Conservation (phyloP, 2,797 vertebrate species). For the Lophius americanus region DNA sequence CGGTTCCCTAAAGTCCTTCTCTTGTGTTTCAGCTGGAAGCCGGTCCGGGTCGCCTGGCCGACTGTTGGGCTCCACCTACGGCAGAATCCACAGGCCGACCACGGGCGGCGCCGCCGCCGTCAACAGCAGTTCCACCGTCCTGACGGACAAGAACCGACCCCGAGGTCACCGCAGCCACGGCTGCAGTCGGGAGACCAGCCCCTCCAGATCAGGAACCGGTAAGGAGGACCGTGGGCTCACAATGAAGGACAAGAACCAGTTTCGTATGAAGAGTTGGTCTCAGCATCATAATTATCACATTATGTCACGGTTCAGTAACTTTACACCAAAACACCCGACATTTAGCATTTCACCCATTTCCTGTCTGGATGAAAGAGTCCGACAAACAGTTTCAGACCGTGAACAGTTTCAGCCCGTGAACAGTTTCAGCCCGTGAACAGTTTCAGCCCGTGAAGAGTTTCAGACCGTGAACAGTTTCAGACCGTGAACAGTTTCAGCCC, state of each 20-base stretch:
- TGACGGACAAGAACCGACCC: conserved; percentile 81
- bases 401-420: no score
- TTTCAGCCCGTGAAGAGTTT: no score
- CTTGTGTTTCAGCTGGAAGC: conserved; percentile 87
- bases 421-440: no score
- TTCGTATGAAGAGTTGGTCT: no score
- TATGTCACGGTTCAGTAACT: no score
- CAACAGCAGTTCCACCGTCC: conserved; percentile 31
- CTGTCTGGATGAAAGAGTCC: no score
- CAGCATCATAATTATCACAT: no score
- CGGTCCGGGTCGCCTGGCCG: conserved; percentile 94
- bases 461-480: no score
- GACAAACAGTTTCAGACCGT: no score
- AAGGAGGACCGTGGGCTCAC: background rate
- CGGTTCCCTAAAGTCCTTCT: background rate
- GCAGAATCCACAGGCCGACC: conserved; percentile 81
- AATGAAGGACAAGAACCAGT: no score
- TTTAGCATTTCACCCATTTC: no score
- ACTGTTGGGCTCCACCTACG: conserved; percentile 86
- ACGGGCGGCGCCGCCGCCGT: conserved; percentile 59
- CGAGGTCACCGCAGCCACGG: conserved; percentile 95
- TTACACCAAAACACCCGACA: no score
- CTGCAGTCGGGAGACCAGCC: conserved; percentile 96
- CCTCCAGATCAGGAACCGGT: conserved; percentile 88
- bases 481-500: background rate